Conservation (phyloP, 53 echinoderm and acorn worm species). For the Temnopleurus reevesii region DNA sequence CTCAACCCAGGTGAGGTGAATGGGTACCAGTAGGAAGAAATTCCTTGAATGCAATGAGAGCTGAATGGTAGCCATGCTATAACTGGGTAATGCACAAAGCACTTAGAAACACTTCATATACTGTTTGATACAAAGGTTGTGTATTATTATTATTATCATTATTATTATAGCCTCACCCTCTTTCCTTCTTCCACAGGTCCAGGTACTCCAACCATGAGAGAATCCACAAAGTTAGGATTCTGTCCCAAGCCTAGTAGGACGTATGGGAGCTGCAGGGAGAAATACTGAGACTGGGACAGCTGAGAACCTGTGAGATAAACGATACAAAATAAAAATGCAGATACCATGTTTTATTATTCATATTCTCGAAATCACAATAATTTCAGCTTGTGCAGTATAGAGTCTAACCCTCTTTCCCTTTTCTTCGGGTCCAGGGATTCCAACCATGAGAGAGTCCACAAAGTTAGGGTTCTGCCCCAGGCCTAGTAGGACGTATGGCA, state of each 20-base stretch:
- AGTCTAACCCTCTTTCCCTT: constrained; percentile 19
- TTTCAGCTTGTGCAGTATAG: too few relatives aligned
- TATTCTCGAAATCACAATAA: too few relatives aligned
- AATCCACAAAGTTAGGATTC: constrained; percentile 93
- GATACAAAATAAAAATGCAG: background rate
- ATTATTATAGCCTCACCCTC: constrained; percentile 48
- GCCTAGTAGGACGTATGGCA: constrained; percentile 87
- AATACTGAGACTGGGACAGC: constrained; percentile 87
- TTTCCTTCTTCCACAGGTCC: background rate
- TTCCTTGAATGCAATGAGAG: too few relatives aligned
- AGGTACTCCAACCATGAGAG: constrained; percentile 72
- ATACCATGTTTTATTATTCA: too few relatives aligned
- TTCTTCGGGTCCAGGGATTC: constrained; percentile 55
- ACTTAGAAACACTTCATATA: too few relatives aligned
- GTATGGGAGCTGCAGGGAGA: constrained; percentile 87
- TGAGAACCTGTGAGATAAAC: constrained; percentile 74
- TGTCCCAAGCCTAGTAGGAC: constrained; percentile 89
- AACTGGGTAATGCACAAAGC: too few relatives aligned
- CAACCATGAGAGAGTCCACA: constrained; percentile 74
- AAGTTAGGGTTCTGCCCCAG: constrained; percentile 96
- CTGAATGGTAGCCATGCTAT: too few relatives aligned
- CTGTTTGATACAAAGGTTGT: too few relatives aligned
- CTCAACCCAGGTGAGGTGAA: too few relatives aligned
- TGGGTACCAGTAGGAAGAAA: too few relatives aligned
- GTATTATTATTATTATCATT: too few relatives aligned